Evolutionary conservation across 92 coral and sea anemone genomes (phyloP).

Genomic region (Porites divaricata): DNA sequence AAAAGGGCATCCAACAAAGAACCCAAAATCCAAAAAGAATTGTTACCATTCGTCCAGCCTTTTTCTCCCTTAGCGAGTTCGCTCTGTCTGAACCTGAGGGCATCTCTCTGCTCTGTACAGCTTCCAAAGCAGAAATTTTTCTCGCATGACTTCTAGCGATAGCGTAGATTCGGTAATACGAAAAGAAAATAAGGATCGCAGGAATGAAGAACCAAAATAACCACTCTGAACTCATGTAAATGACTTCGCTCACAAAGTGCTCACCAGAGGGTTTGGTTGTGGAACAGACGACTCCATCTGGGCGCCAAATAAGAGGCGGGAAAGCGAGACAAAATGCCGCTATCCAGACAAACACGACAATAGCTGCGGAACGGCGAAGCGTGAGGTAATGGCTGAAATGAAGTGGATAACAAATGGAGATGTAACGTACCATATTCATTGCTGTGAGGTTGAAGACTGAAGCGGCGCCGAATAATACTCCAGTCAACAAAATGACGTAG

Average conservation of each 20-base stretch:
- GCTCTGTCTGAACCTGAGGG: conserved; percentile 18
- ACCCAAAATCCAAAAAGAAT: conserved; percentile 73
- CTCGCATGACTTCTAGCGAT: conserved; percentile 74
- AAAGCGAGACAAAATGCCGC: conserved; percentile 71
- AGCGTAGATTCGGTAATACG: conserved; percentile 63
- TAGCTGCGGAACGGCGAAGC: conserved; percentile 56
- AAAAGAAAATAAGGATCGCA: conserved; percentile 45
- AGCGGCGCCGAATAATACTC: conserved; percentile 72
- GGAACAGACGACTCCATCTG: conserved; percentile 69
- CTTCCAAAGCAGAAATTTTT: conserved; percentile 66
- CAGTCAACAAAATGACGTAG: conserved; percentile 69
- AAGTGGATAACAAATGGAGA: conserved; percentile 73
- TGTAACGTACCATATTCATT: conserved; percentile 73
- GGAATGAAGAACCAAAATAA: conserved; percentile 80
- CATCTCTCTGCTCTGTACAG: not conserved
- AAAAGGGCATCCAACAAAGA: conserved; percentile 81
- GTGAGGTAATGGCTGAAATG: conserved; percentile 71
- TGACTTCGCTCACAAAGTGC: conserved; percentile 64
- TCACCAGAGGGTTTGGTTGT: conserved; percentile 70
- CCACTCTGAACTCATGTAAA: conserved; percentile 82
- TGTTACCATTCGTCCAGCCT: conserved; percentile 73
- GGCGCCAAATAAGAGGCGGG: conserved; percentile 83
- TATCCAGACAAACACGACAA: conserved; percentile 61
- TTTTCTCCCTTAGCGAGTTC: conserved; percentile 57
- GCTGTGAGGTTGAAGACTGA: conserved; percentile 81